A percentile compares a stretch with the other conserved stretches of the same genome.
These are phyloP conservation scores for Siniperca obscura DNA, from an alignment of 2,797 vertebrate genomes.

Conservation along the genomic window DNA sequence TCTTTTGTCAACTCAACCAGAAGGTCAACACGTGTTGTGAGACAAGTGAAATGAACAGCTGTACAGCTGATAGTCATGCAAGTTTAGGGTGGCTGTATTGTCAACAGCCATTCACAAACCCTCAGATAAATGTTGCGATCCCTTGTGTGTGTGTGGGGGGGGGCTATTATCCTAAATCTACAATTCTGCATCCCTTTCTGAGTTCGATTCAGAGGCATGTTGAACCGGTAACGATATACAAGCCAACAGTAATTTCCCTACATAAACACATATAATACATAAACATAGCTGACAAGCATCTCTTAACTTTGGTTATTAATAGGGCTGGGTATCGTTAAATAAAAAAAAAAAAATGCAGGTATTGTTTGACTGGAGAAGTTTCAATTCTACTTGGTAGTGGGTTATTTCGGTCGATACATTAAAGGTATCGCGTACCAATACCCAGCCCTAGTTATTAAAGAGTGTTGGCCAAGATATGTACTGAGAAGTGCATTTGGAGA, in stretches of 20 bases:
- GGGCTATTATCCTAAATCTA: neutral
- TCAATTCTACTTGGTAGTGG: too few species aligned
- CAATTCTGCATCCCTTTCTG: neutral
- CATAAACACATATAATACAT: neutral
- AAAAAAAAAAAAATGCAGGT: too few species aligned
- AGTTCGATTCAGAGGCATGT: too few species aligned
- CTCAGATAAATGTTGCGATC: neutral
- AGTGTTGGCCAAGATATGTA: neutral
- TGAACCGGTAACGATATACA: neutral
- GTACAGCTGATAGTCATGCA: too few species aligned
- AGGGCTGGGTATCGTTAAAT: neutral
- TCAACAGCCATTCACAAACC: too few species aligned
- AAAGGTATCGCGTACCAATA: too few species aligned
- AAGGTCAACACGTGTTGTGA: neutral
- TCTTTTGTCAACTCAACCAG: neutral
- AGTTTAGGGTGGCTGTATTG: too few species aligned
- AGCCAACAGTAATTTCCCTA: neutral
- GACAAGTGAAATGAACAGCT: too few species aligned
- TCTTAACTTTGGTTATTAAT: neutral
- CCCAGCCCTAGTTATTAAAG: too few species aligned
- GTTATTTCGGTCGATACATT: too few species aligned
- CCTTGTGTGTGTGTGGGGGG: too few species aligned
- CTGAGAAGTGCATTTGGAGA: neutral
- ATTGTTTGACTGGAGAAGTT: too few species aligned
- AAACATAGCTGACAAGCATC: neutral